Evolutionary conservation across 2,113 vertebrate genomes (phyloP).

Genomic region (Platichthys stellatus): DNA sequence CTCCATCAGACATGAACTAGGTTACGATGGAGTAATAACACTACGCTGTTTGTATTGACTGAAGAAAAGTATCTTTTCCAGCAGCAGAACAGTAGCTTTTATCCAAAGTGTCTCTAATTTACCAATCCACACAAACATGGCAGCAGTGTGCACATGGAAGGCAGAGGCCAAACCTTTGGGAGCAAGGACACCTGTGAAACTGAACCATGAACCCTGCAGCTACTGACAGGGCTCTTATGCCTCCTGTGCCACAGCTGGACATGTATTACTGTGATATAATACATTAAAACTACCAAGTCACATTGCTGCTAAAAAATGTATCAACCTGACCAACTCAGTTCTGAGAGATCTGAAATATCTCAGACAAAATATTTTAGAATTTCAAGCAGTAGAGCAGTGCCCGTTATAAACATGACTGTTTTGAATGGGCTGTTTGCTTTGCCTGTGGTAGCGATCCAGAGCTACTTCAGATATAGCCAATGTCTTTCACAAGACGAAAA

Average conservation of each 20-base stretch:
- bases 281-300: background rate
- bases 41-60: background rate
- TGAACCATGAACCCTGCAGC: background rate
- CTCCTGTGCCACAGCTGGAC: background rate
- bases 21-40: background rate
- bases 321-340: no score
- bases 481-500: no score
- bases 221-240: background rate
- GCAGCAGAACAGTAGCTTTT: background rate
- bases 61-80: background rate
- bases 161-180: background rate
- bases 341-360: no score
- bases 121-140: background rate
- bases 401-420: no score
- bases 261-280: background rate
- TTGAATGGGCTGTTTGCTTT: no score
- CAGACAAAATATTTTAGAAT: no score
- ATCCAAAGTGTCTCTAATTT: background rate
- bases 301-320: background rate
- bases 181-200: constrained; percentile 4
- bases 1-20: constrained; percentile 8
- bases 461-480: no score
- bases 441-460: no score
- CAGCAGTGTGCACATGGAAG: background rate
- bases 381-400: no score